Conservation (phyloP, 2,113 vertebrate genomes). For the Dicaeum eximium region DNA sequence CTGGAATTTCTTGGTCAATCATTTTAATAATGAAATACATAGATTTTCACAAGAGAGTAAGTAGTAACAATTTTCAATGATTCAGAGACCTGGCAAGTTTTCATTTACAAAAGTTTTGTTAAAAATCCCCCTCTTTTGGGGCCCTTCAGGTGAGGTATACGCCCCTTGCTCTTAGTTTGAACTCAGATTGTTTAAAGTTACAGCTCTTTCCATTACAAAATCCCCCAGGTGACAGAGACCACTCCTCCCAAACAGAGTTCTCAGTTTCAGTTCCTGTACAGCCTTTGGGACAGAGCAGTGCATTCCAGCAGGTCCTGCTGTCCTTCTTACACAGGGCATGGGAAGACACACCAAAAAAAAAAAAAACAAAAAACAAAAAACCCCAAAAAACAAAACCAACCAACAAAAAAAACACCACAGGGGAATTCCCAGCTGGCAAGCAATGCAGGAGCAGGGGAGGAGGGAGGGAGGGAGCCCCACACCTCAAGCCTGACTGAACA, state of each 20-base stretch:
- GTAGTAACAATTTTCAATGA: not conserved
- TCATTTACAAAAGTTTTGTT: not conserved
- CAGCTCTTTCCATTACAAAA: not conserved
- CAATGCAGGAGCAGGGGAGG: not conserved
- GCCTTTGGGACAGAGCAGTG: not conserved
- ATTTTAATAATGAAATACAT: not conserved
- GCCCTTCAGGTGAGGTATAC: not conserved
- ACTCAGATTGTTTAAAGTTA: not conserved
- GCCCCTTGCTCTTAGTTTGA: not conserved
- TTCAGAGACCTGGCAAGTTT: not conserved
- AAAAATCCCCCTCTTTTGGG: not conserved
- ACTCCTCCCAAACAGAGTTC: not conserved
- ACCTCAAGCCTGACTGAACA: not conserved
- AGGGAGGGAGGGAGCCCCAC: not conserved
- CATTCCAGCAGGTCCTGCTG: not conserved
- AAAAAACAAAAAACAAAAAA: fast-evolving
- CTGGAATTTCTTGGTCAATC: not conserved
- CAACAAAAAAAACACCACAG: no score
- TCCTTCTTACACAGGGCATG: not conserved
- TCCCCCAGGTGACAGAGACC: fast-evolving
- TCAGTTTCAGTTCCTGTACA: not conserved
- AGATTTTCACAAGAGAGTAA: not conserved
- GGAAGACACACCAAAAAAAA: not conserved
- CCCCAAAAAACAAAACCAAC: no score
- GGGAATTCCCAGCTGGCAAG: not conserved